Percentiles rank a stretch among this genome's conserved stretches.
Conservation (phyloP, 2,888 invertebrate genomes). For the Neoitamus cyanurus region DNA sequence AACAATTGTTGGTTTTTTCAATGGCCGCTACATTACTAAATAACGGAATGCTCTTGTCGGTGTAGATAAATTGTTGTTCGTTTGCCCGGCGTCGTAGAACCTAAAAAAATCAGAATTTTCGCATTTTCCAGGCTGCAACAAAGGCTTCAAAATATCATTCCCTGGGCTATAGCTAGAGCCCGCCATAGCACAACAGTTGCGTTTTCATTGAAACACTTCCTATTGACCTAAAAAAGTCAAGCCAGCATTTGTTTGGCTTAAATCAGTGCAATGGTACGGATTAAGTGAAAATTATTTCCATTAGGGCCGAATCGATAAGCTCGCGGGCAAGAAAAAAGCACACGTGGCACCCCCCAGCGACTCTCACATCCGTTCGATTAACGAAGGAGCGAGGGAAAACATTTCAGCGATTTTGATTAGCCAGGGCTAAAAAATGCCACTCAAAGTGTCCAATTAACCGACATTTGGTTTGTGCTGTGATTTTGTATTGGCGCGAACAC, state of each 20-base stretch:
- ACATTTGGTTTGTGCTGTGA: slow-evolving; percentile 8
- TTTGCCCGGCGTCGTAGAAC: neutral
- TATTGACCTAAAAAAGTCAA: slow-evolving; percentile 13
- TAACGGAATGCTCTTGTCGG: neutral
- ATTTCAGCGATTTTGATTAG: slow-evolving; percentile 12
- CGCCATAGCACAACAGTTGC: neutral
- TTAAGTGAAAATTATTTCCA: slow-evolving; percentile 17
- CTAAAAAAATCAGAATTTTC: neutral
- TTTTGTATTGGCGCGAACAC: slow-evolving; percentile 10
- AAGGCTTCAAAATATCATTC: neutral
- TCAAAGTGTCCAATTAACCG: slow-evolving; percentile 35
- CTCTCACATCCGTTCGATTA: neutral
- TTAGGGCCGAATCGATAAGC: slow-evolving; percentile 15
- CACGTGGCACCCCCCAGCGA: neutral
- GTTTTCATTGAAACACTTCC: slow-evolving; percentile 3
- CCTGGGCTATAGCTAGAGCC: neutral
- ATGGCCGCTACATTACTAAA: neutral
- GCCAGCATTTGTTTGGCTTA: slow-evolving; percentile 32
- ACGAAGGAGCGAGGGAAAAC: neutral
- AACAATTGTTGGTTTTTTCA: neutral
- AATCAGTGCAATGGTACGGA: slow-evolving; percentile 18
- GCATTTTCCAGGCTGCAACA: neutral
- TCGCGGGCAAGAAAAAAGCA: neutral
- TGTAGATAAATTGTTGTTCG: neutral
- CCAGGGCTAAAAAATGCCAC: slow-evolving; percentile 23